Evolutionary conservation across 2,888 invertebrate genomes (phyloP).

Genomic region (Lasius platythorax): DNA sequence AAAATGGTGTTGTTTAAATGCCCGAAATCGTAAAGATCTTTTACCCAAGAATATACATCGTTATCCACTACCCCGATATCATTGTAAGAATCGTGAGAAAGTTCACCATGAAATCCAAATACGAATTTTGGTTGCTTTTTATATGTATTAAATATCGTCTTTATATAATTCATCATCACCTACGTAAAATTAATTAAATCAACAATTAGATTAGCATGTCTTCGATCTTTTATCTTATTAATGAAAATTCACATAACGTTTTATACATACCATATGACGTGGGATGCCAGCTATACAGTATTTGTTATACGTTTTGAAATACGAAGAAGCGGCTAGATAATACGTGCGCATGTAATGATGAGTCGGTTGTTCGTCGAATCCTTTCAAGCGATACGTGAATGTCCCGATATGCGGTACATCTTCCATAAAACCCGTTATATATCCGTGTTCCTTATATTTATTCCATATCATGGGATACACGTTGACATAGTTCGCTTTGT

Average conservation of each 20-base stretch:
- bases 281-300: constrained; percentile 92
- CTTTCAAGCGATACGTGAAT: constrained; percentile 96
- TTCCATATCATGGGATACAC: constrained; percentile 96
- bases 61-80: constrained; percentile 92
- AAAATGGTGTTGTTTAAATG: constrained; percentile 93
- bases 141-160: constrained; percentile 88
- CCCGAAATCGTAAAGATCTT: constrained; percentile 88
- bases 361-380: constrained; percentile 93
- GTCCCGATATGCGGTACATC: constrained; percentile 94
- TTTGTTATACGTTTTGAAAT: constrained; percentile 87
- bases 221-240: not conserved
- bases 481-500: constrained; percentile 90
- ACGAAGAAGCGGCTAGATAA: constrained; percentile 89
- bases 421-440: constrained; percentile 94
- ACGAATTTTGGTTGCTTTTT: constrained; percentile 91
- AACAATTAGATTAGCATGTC: not conserved
- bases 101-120: constrained; percentile 95
- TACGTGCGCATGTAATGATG: constrained; percentile 96
- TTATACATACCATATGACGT: constrained; percentile 89
- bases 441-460: constrained; percentile 90
- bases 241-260: not conserved
- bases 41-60: constrained; percentile 90
- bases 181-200: constrained; percentile 68
- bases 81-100: constrained; percentile 95
- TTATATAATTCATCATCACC: constrained; percentile 87